Evolutionary conservation across 2,113 vertebrate species (phyloP).

Genomic region (Xenopus tropicalis): UCB_Xtro_10.0 CM004443.2:16693501-16694000

Average conservation of each 20-base stretch:
- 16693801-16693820: background rate
- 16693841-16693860: no score
- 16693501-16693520: constrained; percentile 12
- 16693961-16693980: no score
- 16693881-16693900: no score
- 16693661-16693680: constrained; percentile 2
- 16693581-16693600: background rate
- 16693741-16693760: background rate
- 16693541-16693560: background rate
- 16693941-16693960: no score
- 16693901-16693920: no score
- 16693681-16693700: constrained; percentile 67
- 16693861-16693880: no score
- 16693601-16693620: constrained; percentile 17
- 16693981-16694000: no score
- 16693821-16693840: background rate
- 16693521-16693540: background rate
- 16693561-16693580: background rate
- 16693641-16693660: constrained; percentile 23
- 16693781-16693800: no score
- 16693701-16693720: constrained; percentile 67
- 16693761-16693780: background rate
- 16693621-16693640: background rate
- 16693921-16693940: no score
- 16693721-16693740: constrained; percentile 53